These are phyloP conservation scores for Struthidea cinerea DNA, from an alignment of 2,113 vertebrate species.

Conservation along the genomic window DNA sequence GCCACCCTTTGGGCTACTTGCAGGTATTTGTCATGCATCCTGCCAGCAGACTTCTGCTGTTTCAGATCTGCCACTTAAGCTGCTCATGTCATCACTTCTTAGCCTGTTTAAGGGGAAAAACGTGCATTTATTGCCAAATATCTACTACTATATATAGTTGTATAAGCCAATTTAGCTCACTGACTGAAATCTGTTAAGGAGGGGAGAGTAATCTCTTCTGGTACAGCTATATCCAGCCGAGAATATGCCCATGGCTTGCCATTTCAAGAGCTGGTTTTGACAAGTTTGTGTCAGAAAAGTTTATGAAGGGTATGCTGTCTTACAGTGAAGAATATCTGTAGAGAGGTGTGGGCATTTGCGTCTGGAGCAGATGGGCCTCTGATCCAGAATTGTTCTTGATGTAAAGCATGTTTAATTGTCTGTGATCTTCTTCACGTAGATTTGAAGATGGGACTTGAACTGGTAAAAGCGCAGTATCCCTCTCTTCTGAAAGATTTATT, in stretches of 20 bases:
- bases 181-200: neutral
- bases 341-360: neutral
- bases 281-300: neutral
- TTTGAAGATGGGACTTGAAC: neutral
- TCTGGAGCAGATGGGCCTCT: neutral
- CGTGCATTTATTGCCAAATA: neutral
- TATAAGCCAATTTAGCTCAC: neutral
- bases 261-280: neutral
- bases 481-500: neutral
- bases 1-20: neutral
- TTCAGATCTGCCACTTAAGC: conserved; percentile 21
- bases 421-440: neutral
- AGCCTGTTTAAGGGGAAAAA: conserved; percentile 22
- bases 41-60: conserved; percentile 16
- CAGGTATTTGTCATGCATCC: conserved; percentile 30
- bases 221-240: neutral
- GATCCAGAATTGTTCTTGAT: neutral
- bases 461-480: neutral
- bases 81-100: conserved; percentile 24
- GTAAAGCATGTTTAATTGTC: neutral
- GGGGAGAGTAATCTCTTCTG: neutral
- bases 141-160: neutral
- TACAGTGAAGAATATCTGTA: neutral
- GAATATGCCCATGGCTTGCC: neutral
- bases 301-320: neutral